These are phyloP conservation scores for Nephrotoma appendiculata DNA, from an alignment of 2,888 invertebrate genomes.

Conservation along the genomic window DNA sequence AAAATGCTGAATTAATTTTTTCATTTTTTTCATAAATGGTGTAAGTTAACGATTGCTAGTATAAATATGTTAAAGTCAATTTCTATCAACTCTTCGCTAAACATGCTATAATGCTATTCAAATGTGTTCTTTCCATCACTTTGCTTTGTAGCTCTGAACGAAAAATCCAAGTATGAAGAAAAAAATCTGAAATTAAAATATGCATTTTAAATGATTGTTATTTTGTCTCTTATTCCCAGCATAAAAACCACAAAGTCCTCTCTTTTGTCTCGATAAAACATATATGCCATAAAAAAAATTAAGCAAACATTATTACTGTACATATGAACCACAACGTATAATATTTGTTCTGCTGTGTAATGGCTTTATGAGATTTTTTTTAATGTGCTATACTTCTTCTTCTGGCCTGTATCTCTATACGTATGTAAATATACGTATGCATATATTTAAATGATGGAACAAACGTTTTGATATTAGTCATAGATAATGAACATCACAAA, in stretches of 20 bases:
- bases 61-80: background rate
- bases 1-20: no score
- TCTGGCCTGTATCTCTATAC: background rate
- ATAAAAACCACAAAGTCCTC: background rate
- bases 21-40: no score
- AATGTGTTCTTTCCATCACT: background rate
- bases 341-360: background rate
- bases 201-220: background rate
- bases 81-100: background rate
- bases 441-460: background rate
- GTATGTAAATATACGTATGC: background rate
- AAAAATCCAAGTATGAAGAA: background rate
- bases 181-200: background rate
- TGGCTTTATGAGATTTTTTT: background rate
- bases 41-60: background rate
- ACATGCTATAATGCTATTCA: background rate
- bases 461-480: background rate
- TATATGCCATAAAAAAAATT: background rate
- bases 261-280: background rate
- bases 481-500: background rate
- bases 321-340: background rate
- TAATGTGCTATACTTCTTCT: background rate
- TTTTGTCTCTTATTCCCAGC: background rate
- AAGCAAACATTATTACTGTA: background rate
- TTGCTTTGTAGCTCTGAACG: background rate